Conservation (phyloP, 1,140 invertebrate species). For the Lepidotrigona ventralis region DNA sequence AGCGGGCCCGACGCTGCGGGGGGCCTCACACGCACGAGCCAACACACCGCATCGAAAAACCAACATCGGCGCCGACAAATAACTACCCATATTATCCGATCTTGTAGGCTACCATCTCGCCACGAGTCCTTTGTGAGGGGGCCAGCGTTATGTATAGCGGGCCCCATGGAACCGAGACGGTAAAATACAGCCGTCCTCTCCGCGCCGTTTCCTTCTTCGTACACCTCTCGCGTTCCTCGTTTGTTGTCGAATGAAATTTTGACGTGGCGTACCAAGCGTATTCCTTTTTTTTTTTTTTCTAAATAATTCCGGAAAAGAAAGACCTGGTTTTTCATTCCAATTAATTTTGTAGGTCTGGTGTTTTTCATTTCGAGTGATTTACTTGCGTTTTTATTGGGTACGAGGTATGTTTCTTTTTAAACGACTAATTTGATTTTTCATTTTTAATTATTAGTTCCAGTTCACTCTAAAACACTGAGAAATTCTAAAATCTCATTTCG, state of each 20-base stretch:
- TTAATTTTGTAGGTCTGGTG: too few relatives aligned
- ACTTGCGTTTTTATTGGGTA: too few relatives aligned
- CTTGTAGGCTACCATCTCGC: constrained; percentile 79
- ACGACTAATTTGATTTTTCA: too few relatives aligned
- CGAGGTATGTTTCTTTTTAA: too few relatives aligned
- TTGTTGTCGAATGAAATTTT: neutral
- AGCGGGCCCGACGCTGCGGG: constrained; percentile 75
- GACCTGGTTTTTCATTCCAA: too few relatives aligned
- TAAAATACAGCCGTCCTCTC: constrained; percentile 52
- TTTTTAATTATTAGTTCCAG: too few relatives aligned
- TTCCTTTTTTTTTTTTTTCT: neutral
- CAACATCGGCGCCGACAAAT: constrained; percentile 80
- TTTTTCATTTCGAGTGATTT: too few relatives aligned
- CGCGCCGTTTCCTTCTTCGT: neutral
- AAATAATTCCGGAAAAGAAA: neutral
- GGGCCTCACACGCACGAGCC: constrained; percentile 71
- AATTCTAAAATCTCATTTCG: too few relatives aligned
- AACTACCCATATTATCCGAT: constrained; percentile 79
- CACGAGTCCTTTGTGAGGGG: constrained; percentile 76
- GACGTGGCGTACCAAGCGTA: neutral
- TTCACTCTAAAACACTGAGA: too few relatives aligned
- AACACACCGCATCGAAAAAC: constrained; percentile 76
- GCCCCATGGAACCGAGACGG: constrained; percentile 51
- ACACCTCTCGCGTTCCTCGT: neutral
- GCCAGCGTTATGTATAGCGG: constrained; percentile 68